Percentiles rank a stretch among this genome's conserved stretches.
Conservation (phyloP, 2,888 invertebrate genomes). For the Dasypogon diadema region DNA sequence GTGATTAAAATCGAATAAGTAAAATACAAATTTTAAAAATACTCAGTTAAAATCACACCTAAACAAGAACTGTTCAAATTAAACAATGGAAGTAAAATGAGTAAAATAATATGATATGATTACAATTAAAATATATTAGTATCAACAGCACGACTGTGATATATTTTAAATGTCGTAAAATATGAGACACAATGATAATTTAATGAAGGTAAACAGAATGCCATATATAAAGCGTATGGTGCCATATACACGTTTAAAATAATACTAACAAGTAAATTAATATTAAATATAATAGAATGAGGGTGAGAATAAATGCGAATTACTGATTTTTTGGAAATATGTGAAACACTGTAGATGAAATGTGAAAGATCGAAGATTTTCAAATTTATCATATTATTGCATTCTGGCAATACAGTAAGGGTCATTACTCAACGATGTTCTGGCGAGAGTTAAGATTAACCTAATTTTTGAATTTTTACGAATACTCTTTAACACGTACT, state of each 20-base stretch:
- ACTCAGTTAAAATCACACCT: conserved; percentile 18
- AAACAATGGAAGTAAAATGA: conserved; percentile 25
- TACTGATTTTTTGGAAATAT: conserved; percentile 20
- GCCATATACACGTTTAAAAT: conserved; percentile 25
- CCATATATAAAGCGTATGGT: not conserved
- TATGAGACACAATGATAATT: conserved; percentile 36
- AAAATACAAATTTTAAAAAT: conserved; percentile 15
- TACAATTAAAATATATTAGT: conserved; percentile 54
- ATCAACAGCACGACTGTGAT: conserved; percentile 62
- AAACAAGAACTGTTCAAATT: not conserved
- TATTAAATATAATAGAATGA: conserved; percentile 4
- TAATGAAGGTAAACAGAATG: not conserved
- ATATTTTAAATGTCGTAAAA: conserved; percentile 58
- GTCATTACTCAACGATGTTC: conserved; percentile 46
- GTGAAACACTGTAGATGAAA: not conserved
- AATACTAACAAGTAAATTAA: conserved; percentile 9
- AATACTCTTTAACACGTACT: no score
- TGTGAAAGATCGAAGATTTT: conserved; percentile 20
- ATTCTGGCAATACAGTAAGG: conserved; percentile 54
- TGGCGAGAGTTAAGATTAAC: conserved; percentile 31
- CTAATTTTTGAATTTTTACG: not conserved
- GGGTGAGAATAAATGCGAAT: not conserved
- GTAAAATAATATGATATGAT: conserved; percentile 53
- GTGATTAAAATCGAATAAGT: not conserved
- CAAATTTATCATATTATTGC: conserved; percentile 50